Base-by-base conservation (phyloP, 2,113 vertebrate genomes). In the Athene noctua region DNA sequence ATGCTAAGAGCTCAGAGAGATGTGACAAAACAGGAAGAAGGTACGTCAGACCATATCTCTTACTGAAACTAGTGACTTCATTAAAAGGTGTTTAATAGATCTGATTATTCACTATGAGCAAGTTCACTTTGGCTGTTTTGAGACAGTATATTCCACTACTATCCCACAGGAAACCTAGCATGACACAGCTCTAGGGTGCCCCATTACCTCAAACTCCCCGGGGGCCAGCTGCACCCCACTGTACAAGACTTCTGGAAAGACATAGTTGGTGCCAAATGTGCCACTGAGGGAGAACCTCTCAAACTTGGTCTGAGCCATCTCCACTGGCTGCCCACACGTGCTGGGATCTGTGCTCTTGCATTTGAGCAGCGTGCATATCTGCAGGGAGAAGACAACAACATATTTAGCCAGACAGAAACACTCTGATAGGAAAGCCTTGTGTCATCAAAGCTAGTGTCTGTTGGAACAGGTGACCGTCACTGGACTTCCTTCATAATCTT, bases 231-330 rank as follows among this genome's bases (percentile, higher is more conserved):
- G 91, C 81, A 97, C 74, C 7, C 91, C 95, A 1, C 97, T 98
- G 85, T 98, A 94, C 94, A 98, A 36, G 47, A 98, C 97, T 84
- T 98, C 98, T 13, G 98, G 98, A 49, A 98, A 98, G 65, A 98
- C 96, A 0, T 97, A 97, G 47, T 59, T 96, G 26, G 98, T 98
- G 46, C 93, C 89, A 71, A 98, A 98, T 0, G 97, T 98, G 68
- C 98, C 98, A 2, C 98, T 98, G 84, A 98, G 97, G 52, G 98
- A 98, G 88, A 98, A 97, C 57, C 65, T 95, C 17, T 97, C 93
- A 96, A 98, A 98, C 42, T 47, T 52, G 57, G 98, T 98, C 22
- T 94, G 84, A 21, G 98, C 98, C 0, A 19, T 95, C 46, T 97
- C 97, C 21, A 96, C 96, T 0, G 98, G 68, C 36, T 94, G 63